These are phyloP conservation scores for Syndactyla subalaris DNA, from an alignment of 2,797 vertebrate species.

Conservation along the genomic window DNA sequence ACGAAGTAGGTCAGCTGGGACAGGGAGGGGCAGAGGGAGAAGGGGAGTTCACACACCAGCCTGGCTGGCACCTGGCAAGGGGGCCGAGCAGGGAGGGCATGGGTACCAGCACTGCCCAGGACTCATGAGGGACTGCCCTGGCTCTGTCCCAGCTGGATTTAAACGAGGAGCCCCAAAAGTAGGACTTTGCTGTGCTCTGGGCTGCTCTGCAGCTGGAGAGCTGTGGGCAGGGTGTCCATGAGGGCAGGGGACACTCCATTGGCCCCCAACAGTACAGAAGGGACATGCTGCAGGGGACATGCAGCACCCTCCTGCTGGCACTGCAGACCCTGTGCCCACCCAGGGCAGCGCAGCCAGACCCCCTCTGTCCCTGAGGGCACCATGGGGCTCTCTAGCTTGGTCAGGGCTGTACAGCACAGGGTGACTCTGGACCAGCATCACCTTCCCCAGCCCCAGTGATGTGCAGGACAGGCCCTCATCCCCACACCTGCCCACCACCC, in stretches of 20 bases:
- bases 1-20: conserved; percentile 88
- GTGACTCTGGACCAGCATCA: not conserved
- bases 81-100: not conserved
- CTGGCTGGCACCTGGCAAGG: fast-evolving
- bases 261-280: not conserved
- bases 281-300: not conserved
- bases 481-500: not conserved
- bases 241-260: not conserved
- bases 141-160: not conserved
- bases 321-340: not conserved
- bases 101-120: not conserved
- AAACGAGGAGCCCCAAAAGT: not conserved
- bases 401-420: not conserved
- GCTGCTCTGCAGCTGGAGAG: not conserved
- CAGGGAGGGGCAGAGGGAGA: not conserved
- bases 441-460: not conserved
- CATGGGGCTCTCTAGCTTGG: not conserved
- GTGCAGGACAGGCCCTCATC: not conserved
- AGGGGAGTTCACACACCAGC: not conserved
- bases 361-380: not conserved
- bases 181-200: not conserved
- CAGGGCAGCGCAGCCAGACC: not conserved
- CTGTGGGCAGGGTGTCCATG: not conserved
- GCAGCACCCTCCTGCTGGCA: not conserved
- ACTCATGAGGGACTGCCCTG: fast-evolving